phyloP scores from a whole-genome alignment of 2,888 invertebrate species.

The Cryptus armator region DNA sequence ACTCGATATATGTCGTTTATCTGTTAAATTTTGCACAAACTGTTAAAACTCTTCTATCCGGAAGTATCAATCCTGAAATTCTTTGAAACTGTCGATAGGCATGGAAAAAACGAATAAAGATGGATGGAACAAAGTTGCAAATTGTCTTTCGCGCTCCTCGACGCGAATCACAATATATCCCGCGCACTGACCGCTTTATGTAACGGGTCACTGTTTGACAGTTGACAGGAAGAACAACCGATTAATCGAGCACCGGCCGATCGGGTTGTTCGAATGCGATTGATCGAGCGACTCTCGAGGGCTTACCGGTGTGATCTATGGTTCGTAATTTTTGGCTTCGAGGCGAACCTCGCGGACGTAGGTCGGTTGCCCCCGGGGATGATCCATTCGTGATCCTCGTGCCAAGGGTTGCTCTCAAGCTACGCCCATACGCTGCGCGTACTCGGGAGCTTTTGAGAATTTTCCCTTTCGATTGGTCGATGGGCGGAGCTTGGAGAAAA shows the following conservation, averaged over 20 bases:
- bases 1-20: background rate
- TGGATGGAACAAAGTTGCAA: background rate
- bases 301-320: conserved; percentile 76
- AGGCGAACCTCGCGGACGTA: conserved; percentile 55
- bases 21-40: background rate
- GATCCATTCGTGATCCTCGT: conserved; percentile 69
- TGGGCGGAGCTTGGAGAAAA: conserved; percentile 71
- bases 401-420: conserved; percentile 69
- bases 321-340: conserved; percentile 77
- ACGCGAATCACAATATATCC: background rate
- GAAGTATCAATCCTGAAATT: background rate
- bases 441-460: conserved; percentile 59
- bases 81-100: background rate
- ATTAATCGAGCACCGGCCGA: conserved; percentile 65
- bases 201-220: conserved; percentile 5
- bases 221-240: conserved; percentile 30
- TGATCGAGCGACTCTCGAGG: conserved; percentile 68
- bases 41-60: background rate
- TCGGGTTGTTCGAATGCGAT: conserved; percentile 52
- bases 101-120: background rate
- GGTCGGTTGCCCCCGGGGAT: conserved; percentile 57
- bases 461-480: conserved; percentile 70
- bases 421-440: conserved; percentile 68
- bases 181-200: conserved; percentile 13
- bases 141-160: background rate